phyloP scores from a whole-genome alignment of 2,888 invertebrate genomes.

The Axea sp. region DNA sequence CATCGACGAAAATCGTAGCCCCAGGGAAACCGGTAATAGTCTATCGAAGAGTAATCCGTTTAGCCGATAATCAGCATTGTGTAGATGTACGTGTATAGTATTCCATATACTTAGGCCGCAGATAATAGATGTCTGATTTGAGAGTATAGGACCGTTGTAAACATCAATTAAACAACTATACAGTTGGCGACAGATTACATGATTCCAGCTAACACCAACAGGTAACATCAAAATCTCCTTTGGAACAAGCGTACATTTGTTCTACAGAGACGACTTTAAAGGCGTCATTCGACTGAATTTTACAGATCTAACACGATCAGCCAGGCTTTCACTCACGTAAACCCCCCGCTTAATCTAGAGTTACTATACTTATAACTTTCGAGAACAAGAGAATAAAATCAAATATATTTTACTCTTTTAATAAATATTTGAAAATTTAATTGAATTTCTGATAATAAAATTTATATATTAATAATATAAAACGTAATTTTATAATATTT shows the following conservation, averaged over 20 bases:
- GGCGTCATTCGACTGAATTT: constrained; percentile 5
- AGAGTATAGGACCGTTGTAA: constrained; percentile 58
- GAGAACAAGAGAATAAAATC: too few relatives aligned
- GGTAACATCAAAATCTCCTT: constrained; percentile 34
- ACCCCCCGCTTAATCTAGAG: constrained; percentile 1
- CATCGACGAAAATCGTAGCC: constrained; percentile 50
- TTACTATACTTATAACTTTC: too few relatives aligned
- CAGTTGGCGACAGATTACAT: constrained; percentile 55
- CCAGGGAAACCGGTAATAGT: constrained; percentile 66
- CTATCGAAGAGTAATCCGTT: constrained; percentile 71
- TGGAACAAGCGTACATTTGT: constrained; percentile 13
- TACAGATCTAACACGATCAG: constrained; percentile 6
- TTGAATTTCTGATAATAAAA: too few relatives aligned
- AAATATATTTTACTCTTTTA: too few relatives aligned
- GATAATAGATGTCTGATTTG: constrained; percentile 29
- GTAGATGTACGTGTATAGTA: constrained; percentile 41
- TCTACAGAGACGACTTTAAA: constrained; percentile 35
- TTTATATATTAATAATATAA: too few relatives aligned
- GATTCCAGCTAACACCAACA: constrained; percentile 49
- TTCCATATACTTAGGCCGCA: constrained; percentile 29
- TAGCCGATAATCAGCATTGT: constrained; percentile 67
- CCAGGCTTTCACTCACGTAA: background rate
- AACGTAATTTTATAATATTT: too few relatives aligned
- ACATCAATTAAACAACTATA: constrained; percentile 65
- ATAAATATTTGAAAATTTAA: too few relatives aligned